A percentile compares a stretch with the other conserved stretches of the same genome.
These are phyloP conservation scores for Caranx melampygus DNA, from an alignment of 2,113 vertebrate genomes.

Conservation along the genomic window DNA sequence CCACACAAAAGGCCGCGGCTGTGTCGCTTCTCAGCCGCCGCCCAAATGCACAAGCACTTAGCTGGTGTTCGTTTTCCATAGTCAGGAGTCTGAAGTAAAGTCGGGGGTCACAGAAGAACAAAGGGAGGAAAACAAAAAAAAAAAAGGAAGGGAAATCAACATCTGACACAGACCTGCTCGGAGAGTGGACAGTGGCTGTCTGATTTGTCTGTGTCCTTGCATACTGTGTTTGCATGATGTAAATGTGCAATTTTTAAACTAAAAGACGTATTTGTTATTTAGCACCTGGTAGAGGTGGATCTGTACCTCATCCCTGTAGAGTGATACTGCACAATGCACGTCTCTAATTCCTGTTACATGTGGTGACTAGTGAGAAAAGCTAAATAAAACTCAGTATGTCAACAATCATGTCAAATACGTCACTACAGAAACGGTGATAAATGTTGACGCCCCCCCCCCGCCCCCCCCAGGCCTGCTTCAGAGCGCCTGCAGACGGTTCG, in stretches of 20 bases:
- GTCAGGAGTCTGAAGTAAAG: constrained; percentile 18
- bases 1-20: constrained; percentile 45
- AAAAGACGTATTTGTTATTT: constrained; percentile 57
- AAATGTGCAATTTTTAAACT: constrained; percentile 65
- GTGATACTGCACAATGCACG: constrained; percentile 53
- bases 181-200: constrained; percentile 44
- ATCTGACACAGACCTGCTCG: constrained; percentile 22
- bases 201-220: constrained; percentile 70
- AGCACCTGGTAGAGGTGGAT: constrained; percentile 73
- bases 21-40: constrained; percentile 12
- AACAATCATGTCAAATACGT: constrained; percentile 43
- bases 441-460: constrained; percentile 28
- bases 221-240: constrained; percentile 75
- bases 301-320: constrained; percentile 60
- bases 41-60: constrained; percentile 40
- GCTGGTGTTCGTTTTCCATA: constrained; percentile 48
- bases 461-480: too few relatives aligned
- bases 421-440: constrained; percentile 25
- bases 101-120: constrained; percentile 1
- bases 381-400: constrained; percentile 34
- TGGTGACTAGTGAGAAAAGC: constrained; percentile 24
- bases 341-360: constrained; percentile 32
- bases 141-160: constrained; percentile 9
- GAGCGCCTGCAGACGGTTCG: constrained; percentile 19
- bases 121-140: neutral